Evolutionary conservation across 2,113 vertebrate species (phyloP).

Genomic region (Syrmaticus mikado): DNA sequence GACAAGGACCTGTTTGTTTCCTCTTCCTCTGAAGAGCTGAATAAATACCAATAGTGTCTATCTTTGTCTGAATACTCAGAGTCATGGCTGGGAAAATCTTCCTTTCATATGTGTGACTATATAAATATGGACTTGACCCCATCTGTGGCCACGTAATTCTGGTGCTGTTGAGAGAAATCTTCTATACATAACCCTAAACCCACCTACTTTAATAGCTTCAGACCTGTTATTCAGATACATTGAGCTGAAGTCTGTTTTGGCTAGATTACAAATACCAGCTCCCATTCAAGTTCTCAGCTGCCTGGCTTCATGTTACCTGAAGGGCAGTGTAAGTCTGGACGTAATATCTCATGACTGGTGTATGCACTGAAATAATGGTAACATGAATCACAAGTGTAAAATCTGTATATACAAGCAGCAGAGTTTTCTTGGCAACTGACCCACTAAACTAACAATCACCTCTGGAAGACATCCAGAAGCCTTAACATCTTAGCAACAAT

Average conservation of each 20-base stretch:
- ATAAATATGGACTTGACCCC: not conserved
- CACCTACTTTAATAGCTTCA: not conserved
- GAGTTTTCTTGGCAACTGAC: constrained; percentile 20
- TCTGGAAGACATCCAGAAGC: constrained; percentile 26
- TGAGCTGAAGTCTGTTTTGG: not conserved
- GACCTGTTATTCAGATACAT: not conserved
- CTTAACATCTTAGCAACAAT: not conserved
- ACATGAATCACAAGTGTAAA: not conserved
- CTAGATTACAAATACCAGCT: not conserved
- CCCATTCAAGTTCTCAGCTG: not conserved
- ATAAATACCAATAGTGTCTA: not conserved
- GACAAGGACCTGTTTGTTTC: not conserved
- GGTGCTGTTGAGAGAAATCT: not conserved
- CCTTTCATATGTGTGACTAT: not conserved
- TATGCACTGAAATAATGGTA: not conserved
- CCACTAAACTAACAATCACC: not conserved
- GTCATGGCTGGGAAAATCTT: not conserved
- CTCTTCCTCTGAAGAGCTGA: not conserved
- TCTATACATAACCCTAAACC: not conserved
- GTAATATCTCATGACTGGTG: not conserved
- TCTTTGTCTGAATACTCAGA: not conserved
- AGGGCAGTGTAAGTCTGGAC: not conserved
- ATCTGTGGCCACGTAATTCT: not conserved
- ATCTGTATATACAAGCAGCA: not conserved
- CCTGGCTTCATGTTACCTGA: not conserved